Evolutionary conservation across 1,140 invertebrate genomes (phyloP), one percentile per base, ranked within the genome.

Genomic region (Probaryconus sp.): DNA sequence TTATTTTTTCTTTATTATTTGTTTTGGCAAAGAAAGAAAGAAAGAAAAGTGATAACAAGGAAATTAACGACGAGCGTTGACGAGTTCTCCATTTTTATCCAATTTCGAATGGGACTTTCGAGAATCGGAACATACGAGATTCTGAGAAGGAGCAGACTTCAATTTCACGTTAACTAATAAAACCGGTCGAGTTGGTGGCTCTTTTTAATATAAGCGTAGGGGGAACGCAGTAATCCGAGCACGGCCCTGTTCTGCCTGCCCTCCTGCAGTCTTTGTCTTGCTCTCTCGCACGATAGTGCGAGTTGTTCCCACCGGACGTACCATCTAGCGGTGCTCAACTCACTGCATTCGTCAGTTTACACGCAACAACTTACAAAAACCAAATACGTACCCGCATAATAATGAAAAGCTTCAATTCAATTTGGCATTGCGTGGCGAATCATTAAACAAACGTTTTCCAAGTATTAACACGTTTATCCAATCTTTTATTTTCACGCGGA

Each of bases 171-270:
- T 64, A 48, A 70, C 65, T 55, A 76, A 79, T 80, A 75, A 80
- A 80, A 79, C 73, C 33, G 55, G 64, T 47, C 74, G 42, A 48
- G 48, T 67, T 51, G 56, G 35, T 43, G 74, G 77, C 35, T 70
- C 60, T 48, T 67, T 63, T 67, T 56, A 68, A 68, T 38, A 58
- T 64, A 53, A 20, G 45, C 58, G 53, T 33, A 48, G 45, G 63
- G 77, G 79, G 61, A 61, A 65, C 73, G 65, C 40, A 68, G 78
- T 79, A 82, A 80, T 72, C 50, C 67, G 65, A 79, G 76, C 78
- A 85, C 83, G 75, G 78, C 80, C 78, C 85, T 85, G 83, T 43
- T 58, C 50, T 56, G 50, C 61, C 50, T 56, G 50, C 63, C 63
- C 51, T 75, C 74, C 45, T 53, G 75, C 56, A 58, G 55, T 77